Evolutionary conservation across 2,888 invertebrate species (phyloP), one percentile per base, ranked within the genome.

Genomic region (Athripsodes cinereus): DNA sequence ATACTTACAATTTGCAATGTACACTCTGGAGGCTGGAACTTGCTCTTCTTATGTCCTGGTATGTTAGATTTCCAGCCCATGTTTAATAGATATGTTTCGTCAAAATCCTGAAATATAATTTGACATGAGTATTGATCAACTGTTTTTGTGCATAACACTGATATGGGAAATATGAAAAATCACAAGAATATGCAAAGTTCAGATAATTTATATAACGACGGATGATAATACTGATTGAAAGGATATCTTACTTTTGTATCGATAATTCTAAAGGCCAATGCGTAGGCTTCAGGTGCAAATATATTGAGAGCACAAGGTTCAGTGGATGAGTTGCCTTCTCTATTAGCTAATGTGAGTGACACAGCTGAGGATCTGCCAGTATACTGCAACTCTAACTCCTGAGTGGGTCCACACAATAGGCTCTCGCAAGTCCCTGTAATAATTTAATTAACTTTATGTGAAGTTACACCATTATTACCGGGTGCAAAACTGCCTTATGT

Each of bases 241-340:
- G 3, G 26, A 48, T 22, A 22, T 19, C 13, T 58, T 44, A 58
- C 58, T 26, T 53, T 44, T 3, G 58, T 52, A 44, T 59, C 58
- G 13, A 61, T 59, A 31, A 63, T 49, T 18, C 52, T 40, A 19
- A 63, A 46, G 2, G 63, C 59, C 18, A 63, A 49, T 2, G 61
- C 59, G 16, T 61, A 57, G 6, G 53, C 61, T 21, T 57, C 49
- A 19, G 63, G 63, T 8, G 63, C 63, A 19, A 49, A 53, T 22
- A 63, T 61, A 40, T 57, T 63, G 34, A 63, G 58, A 1, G 58
- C 47, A 53, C 63, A 63, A 13, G 63, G 59, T 26, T 58, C 54
- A 5, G 21, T 31, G 19, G 57, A 19, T 22, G 46, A 52, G 22
- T 54, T 35, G 3, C 47, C 54, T n/a, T 44, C 55, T 8, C 16